Evolutionary conservation across 2,113 vertebrate genomes (phyloP), one percentile per base, ranked within the genome.

Genomic region (Siphamia tubifer): DNA sequence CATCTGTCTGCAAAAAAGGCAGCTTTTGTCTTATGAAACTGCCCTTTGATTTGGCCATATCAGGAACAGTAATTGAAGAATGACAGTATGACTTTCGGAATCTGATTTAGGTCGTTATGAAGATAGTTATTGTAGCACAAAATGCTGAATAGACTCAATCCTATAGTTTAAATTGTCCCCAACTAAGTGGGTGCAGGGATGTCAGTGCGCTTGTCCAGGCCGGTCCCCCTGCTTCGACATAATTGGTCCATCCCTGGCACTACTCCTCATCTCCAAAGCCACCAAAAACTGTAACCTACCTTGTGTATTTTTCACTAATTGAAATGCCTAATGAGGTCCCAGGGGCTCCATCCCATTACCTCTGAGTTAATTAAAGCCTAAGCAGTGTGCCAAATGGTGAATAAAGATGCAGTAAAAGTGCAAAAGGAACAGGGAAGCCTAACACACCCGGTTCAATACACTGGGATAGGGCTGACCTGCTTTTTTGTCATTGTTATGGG

Each of bases 261-360:
- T n/a, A 25, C 56, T 76, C 53, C 66, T 60, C 81, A 74, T 83
- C 83, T 90, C 86, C 78, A 81, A 89, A 88, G 88, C 87, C 90
- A 91, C 87, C 84, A 87, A 92, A 90, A 90, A 86, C 84, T 86
- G 85, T 77, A 86, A 81, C 85, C 85, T 79, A 91, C 85, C 90
- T 90, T 88, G 90, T 91, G 90, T 89, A 80, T 91, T 92, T 92
- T 91, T 83, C 82, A 48, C 89, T 92, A 92, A 93, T 92, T 92
- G 91, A 93, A 93, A 91, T 84, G 90, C 87, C 90, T 94, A 94
- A 94, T 93, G 91, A 94, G 93, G 73, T 94, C 93, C 92, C 93
- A 24, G 34, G 93, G 89, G 93, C 89, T 91, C 79, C 92, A 92
- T 92, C 86, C 85, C 81, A 90, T 93, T 93, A 92, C 87, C 85